These are phyloP conservation scores for Miichthys miiuy DNA, from an alignment of 2,797 vertebrate genomes.

Conservation along the genomic window DNA sequence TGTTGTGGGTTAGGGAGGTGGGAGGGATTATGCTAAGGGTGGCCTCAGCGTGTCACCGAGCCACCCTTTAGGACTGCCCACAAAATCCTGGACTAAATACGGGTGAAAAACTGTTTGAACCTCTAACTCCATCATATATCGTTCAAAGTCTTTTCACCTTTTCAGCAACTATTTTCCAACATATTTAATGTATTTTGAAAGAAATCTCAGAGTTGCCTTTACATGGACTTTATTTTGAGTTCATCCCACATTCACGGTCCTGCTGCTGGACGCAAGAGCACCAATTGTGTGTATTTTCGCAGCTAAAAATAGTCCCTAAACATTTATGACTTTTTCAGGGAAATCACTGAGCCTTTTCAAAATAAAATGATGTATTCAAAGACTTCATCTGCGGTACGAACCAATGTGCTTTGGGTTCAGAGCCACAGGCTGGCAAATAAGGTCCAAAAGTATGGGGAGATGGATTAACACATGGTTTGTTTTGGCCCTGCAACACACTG, in stretches of 20 bases:
- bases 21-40: too few relatives aligned
- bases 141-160: too few relatives aligned
- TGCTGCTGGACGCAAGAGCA: background rate
- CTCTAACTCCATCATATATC: too few relatives aligned
- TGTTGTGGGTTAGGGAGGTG: too few relatives aligned
- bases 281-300: background rate
- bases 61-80: too few relatives aligned
- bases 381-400: background rate
- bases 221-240: background rate
- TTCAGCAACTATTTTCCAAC: too few relatives aligned
- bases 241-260: background rate
- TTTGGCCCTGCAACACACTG: background rate
- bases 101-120: too few relatives aligned
- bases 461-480: background rate
- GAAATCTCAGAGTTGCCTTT: too few relatives aligned
- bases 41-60: too few relatives aligned
- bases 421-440: background rate
- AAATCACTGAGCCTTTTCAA: background rate
- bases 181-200: too few relatives aligned
- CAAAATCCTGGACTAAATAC: too few relatives aligned
- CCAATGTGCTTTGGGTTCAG: background rate
- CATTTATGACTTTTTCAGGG: background rate
- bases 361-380: background rate
- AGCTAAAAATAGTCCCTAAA: background rate
- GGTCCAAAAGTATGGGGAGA: background rate